Base-by-base conservation (phyloP, 2,113 vertebrate genomes). In the Condylura cristata region DNA sequence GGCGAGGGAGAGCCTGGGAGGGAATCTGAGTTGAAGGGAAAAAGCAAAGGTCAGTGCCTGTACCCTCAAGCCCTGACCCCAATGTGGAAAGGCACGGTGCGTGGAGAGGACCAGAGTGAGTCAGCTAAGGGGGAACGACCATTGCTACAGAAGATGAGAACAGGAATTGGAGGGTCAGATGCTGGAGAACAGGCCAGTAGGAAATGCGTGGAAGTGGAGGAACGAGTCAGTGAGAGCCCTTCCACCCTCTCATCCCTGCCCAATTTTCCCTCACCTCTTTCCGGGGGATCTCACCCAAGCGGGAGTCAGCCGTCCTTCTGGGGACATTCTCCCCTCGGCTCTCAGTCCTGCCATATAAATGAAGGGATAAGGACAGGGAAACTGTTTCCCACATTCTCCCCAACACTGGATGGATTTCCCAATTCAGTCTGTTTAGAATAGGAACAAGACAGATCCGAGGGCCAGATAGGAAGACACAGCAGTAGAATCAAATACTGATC, bases 211-310 rank as follows among this genome's bases (percentile, higher is more conserved):
- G 51, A 37, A 8, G 1, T 68, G 14, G 44, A 53, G 51, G 80
- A 37, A 16, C 0, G 1, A 26, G 41, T 56, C 75, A 56, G 6
- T 0, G 37, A 61, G 58, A 46, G 34, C 39, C 91, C 71, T 51
- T 24, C 74, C 37, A 53, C 5, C 30, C 66, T 68, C 60, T 11
- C 22, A 6, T 7, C 70, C 75, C 84, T 34, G 68, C 85, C 46
- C 34, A 17, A 32, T 53, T 71, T 68, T 32, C 46, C 61, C 96
- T 98, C 92, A 98, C 98, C 97, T 98, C 98, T 90, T 95, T 97
- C 93, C 96, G 96, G 48, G 89, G 72, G 7, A 85, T 78, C 70
- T 98, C 97, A 39, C 91, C 80, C 93, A 96, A 44, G 63, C 90
- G 96, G 68, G 91, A 76, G 60, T 98, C 97, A 11, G 89, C 51